phyloP scores from a whole-genome alignment of 1,140 invertebrate genomes.

The Trichonephila clavata region DNA sequence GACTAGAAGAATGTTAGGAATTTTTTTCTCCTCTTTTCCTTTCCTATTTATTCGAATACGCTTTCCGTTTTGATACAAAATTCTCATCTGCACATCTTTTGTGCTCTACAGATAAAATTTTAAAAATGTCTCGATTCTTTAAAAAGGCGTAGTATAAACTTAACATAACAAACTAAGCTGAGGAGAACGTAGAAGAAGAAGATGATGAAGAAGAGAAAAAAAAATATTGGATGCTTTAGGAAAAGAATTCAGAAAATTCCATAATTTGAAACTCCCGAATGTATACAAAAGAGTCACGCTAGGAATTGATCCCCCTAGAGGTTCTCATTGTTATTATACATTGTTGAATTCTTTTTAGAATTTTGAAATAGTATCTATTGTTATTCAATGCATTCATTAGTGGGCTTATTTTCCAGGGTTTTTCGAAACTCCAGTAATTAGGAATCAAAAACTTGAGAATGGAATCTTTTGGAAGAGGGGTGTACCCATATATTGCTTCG shows the following conservation, averaged over 20 bases:
- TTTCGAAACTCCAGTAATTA: conserved; percentile 72
- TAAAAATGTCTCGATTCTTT: conserved; percentile 43
- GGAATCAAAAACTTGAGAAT: conserved; percentile 52
- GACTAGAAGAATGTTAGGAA: not conserved
- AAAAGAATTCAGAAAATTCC: conserved; percentile 64
- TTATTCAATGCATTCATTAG: conserved; percentile 68
- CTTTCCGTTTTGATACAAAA: conserved; percentile 49
- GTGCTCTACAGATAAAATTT: conserved; percentile 30
- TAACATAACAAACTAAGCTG: not conserved
- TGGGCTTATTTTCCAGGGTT: conserved; percentile 63
- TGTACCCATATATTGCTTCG: not conserved
- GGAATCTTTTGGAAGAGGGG: conserved; percentile 24
- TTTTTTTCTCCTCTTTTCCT: not conserved
- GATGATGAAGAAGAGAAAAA: conserved; percentile 36
- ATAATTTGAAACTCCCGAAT: conserved; percentile 53
- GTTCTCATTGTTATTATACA: conserved; percentile 64
- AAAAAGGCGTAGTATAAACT: conserved; percentile 8
- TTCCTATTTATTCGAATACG: conserved; percentile 56
- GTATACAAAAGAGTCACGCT: conserved; percentile 56
- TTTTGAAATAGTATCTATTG: conserved; percentile 64
- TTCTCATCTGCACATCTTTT: conserved; percentile 40
- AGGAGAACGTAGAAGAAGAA: conserved; percentile 35
- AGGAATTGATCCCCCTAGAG: conserved; percentile 21
- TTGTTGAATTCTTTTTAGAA: conserved; percentile 65
- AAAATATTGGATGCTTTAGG: not conserved